Evolutionary conservation across 2,888 invertebrate genomes (phyloP), one percentile per base, ranked within the genome.

Genomic region (Patella pellucida): DNA sequence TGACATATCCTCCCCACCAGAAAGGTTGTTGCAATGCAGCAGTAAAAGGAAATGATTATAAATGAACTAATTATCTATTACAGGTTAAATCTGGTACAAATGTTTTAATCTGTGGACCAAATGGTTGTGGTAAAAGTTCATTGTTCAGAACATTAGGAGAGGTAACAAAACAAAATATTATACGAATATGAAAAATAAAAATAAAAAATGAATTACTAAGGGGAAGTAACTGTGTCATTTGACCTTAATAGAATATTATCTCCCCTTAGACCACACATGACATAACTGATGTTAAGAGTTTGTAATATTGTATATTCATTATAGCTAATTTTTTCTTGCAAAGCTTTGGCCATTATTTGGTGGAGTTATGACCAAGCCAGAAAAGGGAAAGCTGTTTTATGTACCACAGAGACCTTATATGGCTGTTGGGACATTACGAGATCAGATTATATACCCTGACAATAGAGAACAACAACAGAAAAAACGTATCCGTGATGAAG

Each of bases 111-210:
- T 98, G 98, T 90, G 99, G 99, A 0, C 99, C 99, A 3, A 99
- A 99, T 91, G 99, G 99, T 1, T 97, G 98, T 91, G 99, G 99
- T 71, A 99, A 99, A 91, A 97, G 97, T 74, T 98, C 98, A 0
- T 93, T 99, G 86, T 99, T 99, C 93, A 93, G 99, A 76, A 95
- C 98, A 87, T 93, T 99, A 16, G 99, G 99, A 69, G 98, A 97
- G 91, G 93, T 93, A 81, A 85, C 82, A 56, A 2, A 19, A 51
- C 9, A 15, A 54, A 41, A 52, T 54, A 71, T 41, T 41, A 41
- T 7, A 7, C 7, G 41, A 41, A 41, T 7, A 41, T 41, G 41
- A 41, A 0, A 1, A 1, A 9, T 1, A 41, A 41, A 41, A 41
- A 7, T 9, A 23, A 19, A 69, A 16, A 16, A n/a, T 62, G 4